Conservation (phyloP, 2,888 invertebrate species). For the Drosophila stalkeri region DNA sequence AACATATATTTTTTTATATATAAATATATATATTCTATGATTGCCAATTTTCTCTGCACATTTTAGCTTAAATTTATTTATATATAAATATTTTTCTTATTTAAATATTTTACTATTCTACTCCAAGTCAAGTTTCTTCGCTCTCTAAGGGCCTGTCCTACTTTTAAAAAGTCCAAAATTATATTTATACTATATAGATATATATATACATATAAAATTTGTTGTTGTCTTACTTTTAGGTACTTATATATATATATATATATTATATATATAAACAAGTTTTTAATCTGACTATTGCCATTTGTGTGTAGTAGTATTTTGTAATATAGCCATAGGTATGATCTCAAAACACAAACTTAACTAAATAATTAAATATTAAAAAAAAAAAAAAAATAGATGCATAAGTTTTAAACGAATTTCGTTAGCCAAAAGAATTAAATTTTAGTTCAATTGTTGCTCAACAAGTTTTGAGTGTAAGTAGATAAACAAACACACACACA, state of each 20-base stretch:
- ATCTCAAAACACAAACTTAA: conserved; percentile 50
- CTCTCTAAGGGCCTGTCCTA: conserved; percentile 9
- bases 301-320: conserved; percentile 33
- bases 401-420: conserved; percentile 60
- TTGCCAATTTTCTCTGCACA: too few relatives aligned
- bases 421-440: conserved; percentile 24
- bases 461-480: conserved; percentile 30
- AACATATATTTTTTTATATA: too few relatives aligned
- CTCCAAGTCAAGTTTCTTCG: neutral
- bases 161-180: conserved; percentile 13
- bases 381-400: conserved; percentile 31
- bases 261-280: conserved; percentile 16
- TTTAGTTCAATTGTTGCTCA: conserved; percentile 51
- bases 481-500: conserved; percentile 1
- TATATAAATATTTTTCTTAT: too few relatives aligned
- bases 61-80: neutral
- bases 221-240: conserved; percentile 64
- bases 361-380: conserved; percentile 20
- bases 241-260: conserved; percentile 14
- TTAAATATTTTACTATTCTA: neutral
- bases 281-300: conserved; percentile 22
- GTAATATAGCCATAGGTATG: conserved; percentile 73
- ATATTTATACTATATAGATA: conserved; percentile 15
- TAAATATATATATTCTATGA: too few relatives aligned
- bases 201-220: conserved; percentile 37